A percentile compares a stretch with the other conserved stretches of the same genome.
Evolutionary conservation across 2,113 vertebrate genomes (phyloP).

Genomic region (Spermophilus dauricus): DNA sequence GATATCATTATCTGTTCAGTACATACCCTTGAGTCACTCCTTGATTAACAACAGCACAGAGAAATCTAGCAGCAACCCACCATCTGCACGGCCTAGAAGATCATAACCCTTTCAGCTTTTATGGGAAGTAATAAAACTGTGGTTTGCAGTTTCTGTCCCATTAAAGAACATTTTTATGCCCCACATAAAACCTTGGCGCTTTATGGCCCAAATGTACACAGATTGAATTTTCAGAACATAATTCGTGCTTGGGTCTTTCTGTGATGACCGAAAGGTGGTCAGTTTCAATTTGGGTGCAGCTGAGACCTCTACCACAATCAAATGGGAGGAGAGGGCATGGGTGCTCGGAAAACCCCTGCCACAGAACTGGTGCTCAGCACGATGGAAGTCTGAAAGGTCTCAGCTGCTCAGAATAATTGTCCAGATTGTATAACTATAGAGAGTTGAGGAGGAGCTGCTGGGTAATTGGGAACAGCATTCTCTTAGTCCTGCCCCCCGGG

Average conservation of each 20-base stretch:
- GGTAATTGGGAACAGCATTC: constrained; percentile 61
- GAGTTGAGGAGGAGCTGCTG: constrained; percentile 58
- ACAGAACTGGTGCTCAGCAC: neutral
- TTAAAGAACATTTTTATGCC: constrained; percentile 78
- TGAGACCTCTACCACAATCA: neutral
- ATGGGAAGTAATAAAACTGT: constrained; percentile 76
- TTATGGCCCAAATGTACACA: constrained; percentile 75
- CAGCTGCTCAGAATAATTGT: constrained; percentile 69
- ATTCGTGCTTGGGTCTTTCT: constrained; percentile 66
- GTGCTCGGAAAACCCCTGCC: neutral
- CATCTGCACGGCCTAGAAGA: constrained; percentile 86
- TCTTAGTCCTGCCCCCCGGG: constrained; percentile 47
- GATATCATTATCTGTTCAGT: constrained; percentile 84
- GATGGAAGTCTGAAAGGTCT: neutral
- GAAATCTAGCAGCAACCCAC: constrained; percentile 83
- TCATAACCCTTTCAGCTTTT: constrained; percentile 80
- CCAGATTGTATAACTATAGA: constrained; percentile 53
- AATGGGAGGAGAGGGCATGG: neutral
- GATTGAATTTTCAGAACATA: constrained; percentile 68
- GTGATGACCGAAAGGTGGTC: constrained; percentile 40
- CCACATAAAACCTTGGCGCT: constrained; percentile 28
- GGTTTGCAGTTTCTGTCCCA: constrained; percentile 76
- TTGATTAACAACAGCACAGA: constrained; percentile 87
- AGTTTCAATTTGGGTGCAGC: constrained; percentile 70
- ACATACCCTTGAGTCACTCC: constrained; percentile 82